phyloP scores from a whole-genome alignment of 2,888 invertebrate genomes.

The Geophilus truncorum region DNA sequence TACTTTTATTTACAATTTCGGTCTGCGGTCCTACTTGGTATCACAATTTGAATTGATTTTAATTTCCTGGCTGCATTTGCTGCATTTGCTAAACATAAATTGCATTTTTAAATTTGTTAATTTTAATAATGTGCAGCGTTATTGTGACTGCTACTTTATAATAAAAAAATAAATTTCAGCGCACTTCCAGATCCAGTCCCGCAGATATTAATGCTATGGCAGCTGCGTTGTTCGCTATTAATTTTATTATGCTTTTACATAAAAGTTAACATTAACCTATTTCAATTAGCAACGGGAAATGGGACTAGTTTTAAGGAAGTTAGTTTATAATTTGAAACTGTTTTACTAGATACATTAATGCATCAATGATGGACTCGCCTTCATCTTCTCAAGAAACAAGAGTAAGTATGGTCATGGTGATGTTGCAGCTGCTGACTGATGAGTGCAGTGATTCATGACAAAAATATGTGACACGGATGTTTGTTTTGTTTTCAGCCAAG shows the following conservation, averaged over 20 bases:
- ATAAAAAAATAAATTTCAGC: no score
- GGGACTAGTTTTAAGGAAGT: background rate
- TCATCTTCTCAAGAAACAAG: background rate
- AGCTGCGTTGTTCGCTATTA: background rate
- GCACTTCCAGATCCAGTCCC: background rate
- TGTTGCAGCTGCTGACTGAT: background rate
- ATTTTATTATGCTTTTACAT: background rate
- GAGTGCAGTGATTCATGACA: background rate
- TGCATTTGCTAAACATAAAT: no score
- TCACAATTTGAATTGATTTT: no score
- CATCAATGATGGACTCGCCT: background rate
- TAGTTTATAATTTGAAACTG: background rate
- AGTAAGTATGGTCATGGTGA: background rate
- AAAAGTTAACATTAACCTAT: background rate
- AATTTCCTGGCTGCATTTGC: no score
- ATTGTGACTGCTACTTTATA: no score
- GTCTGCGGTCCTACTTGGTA: no score
- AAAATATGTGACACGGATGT: background rate
- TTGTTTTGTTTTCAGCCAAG: background rate
- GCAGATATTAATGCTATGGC: background rate
- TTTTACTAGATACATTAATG: background rate
- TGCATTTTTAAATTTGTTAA: no score
- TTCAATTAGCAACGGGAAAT: background rate
- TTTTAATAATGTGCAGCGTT: no score
- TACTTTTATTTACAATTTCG: background rate